A percentile compares a stretch with the other conserved stretches of the same genome.
Evolutionary conservation across 2,113 vertebrate genomes (phyloP).

Genomic region (Caloenas nicobarica): DNA sequence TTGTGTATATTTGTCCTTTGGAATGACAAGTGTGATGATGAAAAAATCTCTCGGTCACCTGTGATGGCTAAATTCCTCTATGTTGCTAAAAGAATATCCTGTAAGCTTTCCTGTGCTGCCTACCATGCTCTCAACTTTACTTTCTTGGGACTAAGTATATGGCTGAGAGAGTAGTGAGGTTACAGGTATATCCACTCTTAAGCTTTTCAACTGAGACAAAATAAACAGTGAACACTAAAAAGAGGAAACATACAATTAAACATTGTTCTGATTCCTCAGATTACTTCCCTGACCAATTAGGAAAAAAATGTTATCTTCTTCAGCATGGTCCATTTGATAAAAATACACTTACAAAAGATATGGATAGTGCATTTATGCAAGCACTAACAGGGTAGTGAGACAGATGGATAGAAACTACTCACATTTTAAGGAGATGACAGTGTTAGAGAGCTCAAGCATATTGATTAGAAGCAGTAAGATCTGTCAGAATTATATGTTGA

Average conservation of each 20-base stretch:
- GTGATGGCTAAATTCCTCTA: not conserved
- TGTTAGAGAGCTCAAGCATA: not conserved
- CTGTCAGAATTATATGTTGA: not conserved
- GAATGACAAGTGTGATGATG: not conserved
- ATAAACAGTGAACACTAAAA: not conserved
- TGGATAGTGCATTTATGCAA: not conserved
- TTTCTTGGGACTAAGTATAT: not conserved
- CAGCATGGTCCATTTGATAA: not conserved
- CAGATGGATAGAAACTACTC: accelerated
- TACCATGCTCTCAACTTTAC: not conserved
- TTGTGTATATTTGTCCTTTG: not conserved
- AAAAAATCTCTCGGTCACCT: not conserved
- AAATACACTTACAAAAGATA: not conserved
- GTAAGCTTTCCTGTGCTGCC: not conserved
- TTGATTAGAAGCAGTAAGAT: not conserved
- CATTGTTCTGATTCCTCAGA: not conserved
- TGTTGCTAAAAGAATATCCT: not conserved
- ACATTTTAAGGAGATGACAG: not conserved
- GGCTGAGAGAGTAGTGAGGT: not conserved
- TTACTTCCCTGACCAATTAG: not conserved
- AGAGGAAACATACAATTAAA: not conserved
- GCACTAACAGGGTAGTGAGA: not conserved
- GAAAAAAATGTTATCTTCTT: not conserved
- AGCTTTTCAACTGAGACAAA: not conserved
- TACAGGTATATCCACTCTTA: not conserved